Evolutionary conservation across 2,797 vertebrate genomes (phyloP), one percentile per base, ranked within the genome.

Genomic region (Coccyzus lansbergi): DNA sequence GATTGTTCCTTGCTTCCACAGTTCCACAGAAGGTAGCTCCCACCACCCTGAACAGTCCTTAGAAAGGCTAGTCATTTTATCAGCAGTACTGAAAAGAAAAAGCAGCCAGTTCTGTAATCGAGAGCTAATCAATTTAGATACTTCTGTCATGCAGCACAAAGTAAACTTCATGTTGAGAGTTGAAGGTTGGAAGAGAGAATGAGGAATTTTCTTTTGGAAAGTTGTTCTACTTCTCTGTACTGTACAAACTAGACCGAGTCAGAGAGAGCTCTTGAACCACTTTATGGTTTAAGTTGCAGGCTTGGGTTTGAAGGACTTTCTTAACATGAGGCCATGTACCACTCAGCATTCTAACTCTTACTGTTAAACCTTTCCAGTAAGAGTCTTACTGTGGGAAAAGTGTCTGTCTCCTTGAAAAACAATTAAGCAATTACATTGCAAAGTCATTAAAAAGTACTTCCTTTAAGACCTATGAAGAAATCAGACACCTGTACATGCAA

Each of bases 381-480:
- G 62, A 86, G 21, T 11, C 55, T 89, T 51, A 68, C 40, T 59
- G 13, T 26, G 38, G 63, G 44, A 38, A 84, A 74, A 90, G 49
- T 34, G 10, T 15, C 71, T 77, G 36, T 56, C 90, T 93, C 72
- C 84, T 92, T 90, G 67, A 88, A 90, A 94, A 96, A 92, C 67
- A 88, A 91, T 81, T 87, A 89, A 44, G 55, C 79, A 94, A 91
- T 86, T 75, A 72, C 79, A 67, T 22, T 74, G 68, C 79, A 83
- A 91, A 94, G 65, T 91, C 82, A 93, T 90, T 84, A 92, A 89
- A 93, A 95, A 81, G 18, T 80, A 69, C 72, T 94, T 95, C 82
- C 82, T 95, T 42, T 86, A 75, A 94, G 95, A 87, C 65, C 60
- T 86, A 74, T 40, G 48, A 92, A 95, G 91, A 93, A 93, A 95